phyloP scores from a whole-genome alignment of 2,888 invertebrate species.

The Orthosia gracilis region DNA sequence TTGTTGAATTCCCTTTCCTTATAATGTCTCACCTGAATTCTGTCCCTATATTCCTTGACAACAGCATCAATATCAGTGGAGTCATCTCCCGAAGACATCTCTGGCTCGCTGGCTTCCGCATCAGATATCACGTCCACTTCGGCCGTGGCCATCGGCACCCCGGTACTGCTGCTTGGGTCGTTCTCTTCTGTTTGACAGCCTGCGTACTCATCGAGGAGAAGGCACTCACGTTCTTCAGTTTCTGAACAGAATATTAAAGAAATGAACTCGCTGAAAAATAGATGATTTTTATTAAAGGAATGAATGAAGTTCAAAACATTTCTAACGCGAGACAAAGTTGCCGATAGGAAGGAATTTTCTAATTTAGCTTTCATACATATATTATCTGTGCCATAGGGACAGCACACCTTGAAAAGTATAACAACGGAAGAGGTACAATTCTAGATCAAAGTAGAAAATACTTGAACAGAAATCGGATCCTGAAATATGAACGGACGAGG shows the following conservation, averaged over 20 bases:
- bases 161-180: conserved; percentile 81
- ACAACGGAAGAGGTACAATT: neutral
- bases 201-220: conserved; percentile 91
- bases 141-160: conserved; percentile 75
- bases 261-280: neutral
- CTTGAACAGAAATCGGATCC: conserved; percentile 1
- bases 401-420: neutral
- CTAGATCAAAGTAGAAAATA: neutral
- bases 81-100: conserved; percentile 91
- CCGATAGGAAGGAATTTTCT: neutral
- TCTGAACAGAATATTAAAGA: conserved; percentile 70
- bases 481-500: neutral
- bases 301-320: neutral
- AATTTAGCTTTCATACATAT: neutral
- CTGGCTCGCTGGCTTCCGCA: conserved; percentile 90
- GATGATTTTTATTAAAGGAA: neutral
- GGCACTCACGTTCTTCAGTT: conserved; percentile 91
- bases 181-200: conserved; percentile 83
- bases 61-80: conserved; percentile 95
- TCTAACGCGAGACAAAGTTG: neutral
- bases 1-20: neutral
- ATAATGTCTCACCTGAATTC: conserved; percentile 91
- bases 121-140: conserved; percentile 84
- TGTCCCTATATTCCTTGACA: conserved; percentile 94
- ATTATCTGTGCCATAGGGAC: too few relatives aligned